Percentiles rank a stretch among this genome's conserved stretches.
Evolutionary conservation across 2,113 vertebrate species (phyloP).

Genomic region (Odobenus rosmarus): DNA sequence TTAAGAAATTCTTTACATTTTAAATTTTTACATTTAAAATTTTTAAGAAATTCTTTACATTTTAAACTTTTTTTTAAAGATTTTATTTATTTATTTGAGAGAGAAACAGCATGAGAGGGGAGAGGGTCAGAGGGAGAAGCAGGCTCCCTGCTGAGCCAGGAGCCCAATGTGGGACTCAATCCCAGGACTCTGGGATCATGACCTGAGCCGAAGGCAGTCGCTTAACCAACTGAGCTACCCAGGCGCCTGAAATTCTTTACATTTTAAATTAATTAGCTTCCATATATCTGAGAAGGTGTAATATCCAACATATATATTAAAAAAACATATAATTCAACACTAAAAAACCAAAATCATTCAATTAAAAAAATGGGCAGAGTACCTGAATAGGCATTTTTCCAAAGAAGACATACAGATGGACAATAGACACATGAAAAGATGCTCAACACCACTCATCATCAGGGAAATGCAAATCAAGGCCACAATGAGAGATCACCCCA

Average conservation of each 20-base stretch:
- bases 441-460: neutral
- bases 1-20: slow-evolving; percentile 4
- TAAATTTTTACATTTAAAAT: neutral
- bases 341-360: neutral
- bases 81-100: no score
- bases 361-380: neutral
- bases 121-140: no score
- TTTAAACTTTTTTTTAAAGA: neutral
- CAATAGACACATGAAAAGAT: neutral
- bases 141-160: no score
- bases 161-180: no score
- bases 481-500: neutral
- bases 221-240: no score
- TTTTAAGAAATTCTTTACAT: neutral
- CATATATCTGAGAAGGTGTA: neutral
- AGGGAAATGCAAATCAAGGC: neutral
- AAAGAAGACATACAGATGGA: neutral
- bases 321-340: neutral
- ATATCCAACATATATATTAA: neutral
- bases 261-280: slow-evolving; percentile 3
- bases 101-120: no score
- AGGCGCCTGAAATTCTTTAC: neutral
- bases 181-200: no score
- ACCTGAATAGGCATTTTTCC: neutral
- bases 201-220: no score